Evolutionary conservation across 2,797 vertebrate species (phyloP).

Genomic region (Delichon dasypus): DNA sequence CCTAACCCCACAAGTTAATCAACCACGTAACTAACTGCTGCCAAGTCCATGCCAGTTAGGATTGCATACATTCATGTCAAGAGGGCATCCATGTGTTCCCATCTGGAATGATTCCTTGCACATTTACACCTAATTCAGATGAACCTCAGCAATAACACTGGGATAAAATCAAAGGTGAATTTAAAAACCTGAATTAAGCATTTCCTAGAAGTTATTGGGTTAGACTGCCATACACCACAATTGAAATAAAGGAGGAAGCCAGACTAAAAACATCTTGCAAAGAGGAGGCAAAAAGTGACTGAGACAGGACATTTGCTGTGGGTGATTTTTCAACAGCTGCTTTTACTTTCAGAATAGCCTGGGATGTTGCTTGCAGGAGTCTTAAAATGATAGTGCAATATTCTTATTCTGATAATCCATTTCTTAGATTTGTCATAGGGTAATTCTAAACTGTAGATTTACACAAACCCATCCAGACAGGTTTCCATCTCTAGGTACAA

Average conservation of each 20-base stretch:
- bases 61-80: neutral
- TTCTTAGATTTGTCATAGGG: neutral
- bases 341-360: neutral
- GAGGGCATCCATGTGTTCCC: neutral
- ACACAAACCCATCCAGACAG: neutral
- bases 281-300: neutral
- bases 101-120: neutral
- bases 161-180: neutral
- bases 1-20: constrained; percentile 6
- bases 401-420: neutral
- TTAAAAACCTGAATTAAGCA: neutral
- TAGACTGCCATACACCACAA: neutral
- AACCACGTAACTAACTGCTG: neutral
- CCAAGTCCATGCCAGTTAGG: neutral
- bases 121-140: neutral
- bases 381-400: neutral
- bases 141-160: neutral
- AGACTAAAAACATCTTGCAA: neutral
- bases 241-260: neutral
- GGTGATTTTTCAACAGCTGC: neutral
- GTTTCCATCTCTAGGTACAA: neutral
- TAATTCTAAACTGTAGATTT: neutral
- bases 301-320: neutral
- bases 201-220: neutral
- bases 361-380: neutral